phyloP scores from a whole-genome alignment of 2,888 invertebrate genomes.

The Hemithea aestivaria region DNA sequence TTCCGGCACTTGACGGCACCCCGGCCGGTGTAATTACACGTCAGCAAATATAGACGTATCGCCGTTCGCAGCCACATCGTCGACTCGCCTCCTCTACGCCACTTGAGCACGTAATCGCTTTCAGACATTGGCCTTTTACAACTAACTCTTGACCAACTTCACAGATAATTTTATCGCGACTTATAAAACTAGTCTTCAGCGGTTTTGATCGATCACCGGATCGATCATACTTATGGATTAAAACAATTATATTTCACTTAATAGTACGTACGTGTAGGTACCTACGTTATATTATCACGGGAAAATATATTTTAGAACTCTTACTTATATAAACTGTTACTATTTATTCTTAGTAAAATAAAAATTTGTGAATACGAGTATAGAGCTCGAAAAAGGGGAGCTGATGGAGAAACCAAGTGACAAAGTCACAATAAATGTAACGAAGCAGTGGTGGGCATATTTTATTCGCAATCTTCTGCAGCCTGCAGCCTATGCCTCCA shows the following conservation, averaged over 20 bases:
- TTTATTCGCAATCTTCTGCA: conserved; percentile 51
- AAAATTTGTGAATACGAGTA: too few relatives aligned
- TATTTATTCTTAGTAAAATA: too few relatives aligned
- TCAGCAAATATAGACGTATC: conserved; percentile 50
- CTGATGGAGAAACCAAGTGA: conserved; percentile 23
- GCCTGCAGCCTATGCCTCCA: conserved; percentile 38
- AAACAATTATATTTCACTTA: too few relatives aligned
- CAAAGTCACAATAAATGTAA: conserved; percentile 22
- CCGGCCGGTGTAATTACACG: conserved; percentile 46
- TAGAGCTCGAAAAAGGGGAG: conserved; percentile 10
- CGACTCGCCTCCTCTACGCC: conserved; percentile 18
- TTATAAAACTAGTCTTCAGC: too few relatives aligned
- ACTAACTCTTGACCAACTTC: conserved; percentile 7
- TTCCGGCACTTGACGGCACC: conserved; percentile 58
- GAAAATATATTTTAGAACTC: too few relatives aligned
- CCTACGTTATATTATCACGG: too few relatives aligned
- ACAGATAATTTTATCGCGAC: background rate
- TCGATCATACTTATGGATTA: too few relatives aligned
- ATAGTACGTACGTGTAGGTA: too few relatives aligned
- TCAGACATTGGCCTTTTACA: conserved; percentile 26
- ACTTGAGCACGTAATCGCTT: conserved; percentile 34
- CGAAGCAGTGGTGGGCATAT: conserved; percentile 33
- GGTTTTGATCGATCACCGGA: too few relatives aligned
- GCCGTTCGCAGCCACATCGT: conserved; percentile 19
- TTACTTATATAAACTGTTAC: too few relatives aligned